Conservation (phyloP, 2,888 invertebrate genomes). For the Ctenicera cuprea region DNA sequence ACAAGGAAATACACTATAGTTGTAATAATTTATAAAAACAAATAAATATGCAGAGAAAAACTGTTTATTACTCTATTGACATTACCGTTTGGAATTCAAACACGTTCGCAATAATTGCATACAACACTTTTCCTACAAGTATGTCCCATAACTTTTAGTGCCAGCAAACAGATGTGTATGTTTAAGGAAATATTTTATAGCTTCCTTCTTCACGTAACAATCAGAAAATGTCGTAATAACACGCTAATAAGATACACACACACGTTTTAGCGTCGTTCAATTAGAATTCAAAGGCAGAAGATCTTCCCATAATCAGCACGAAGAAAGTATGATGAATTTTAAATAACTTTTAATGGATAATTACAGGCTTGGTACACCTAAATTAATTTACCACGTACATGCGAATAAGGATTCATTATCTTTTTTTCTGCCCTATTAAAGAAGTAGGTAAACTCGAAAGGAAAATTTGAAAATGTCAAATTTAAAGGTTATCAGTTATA, state of each 20-base stretch:
- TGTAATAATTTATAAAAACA: no score
- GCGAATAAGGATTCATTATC: conserved; percentile 3
- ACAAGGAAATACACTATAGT: no score
- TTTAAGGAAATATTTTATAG: conserved; percentile 10
- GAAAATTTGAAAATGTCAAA: not conserved
- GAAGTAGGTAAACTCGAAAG: no score
- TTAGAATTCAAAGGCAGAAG: conserved; percentile 21
- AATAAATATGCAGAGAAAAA: not conserved
- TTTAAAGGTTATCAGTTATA: not conserved
- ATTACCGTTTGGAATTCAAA: not conserved
- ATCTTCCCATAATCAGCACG: conserved; percentile 31
- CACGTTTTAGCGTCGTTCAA: conserved; percentile 22
- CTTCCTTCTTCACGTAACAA: conserved; percentile 39
- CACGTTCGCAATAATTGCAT: not conserved
- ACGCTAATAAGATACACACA: conserved; percentile 36
- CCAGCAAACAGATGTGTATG: not conserved
- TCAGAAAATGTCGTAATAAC: conserved; percentile 36
- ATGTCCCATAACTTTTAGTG: conserved; percentile 12
- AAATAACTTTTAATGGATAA: conserved; percentile 19
- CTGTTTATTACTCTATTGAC: conserved; percentile 8
- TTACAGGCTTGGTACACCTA: conserved; percentile 18
- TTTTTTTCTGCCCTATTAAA: no score
- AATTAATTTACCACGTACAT: conserved; percentile 23
- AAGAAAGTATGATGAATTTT: conserved; percentile 38
- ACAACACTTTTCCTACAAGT: conserved; percentile 8